These are phyloP conservation scores for Coturnix japonica DNA, from an alignment of 2,113 vertebrate species.

Conservation along the genomic window DNA sequence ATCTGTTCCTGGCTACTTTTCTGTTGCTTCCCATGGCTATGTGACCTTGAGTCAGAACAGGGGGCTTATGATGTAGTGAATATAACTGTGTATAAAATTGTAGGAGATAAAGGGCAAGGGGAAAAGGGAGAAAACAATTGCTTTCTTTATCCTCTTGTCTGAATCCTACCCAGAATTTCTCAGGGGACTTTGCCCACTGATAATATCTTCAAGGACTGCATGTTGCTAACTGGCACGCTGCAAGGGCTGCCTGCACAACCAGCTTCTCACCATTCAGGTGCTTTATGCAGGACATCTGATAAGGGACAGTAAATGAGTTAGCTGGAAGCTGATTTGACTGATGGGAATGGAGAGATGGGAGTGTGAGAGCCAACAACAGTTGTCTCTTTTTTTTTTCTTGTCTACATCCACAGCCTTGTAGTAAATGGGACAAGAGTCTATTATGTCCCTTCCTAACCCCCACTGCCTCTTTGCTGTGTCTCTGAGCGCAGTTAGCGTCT, in stretches of 20 bases:
- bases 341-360: neutral
- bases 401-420: neutral
- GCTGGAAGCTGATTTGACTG: neutral
- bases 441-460: neutral
- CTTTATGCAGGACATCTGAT: neutral
- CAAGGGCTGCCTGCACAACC: neutral
- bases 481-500: neutral
- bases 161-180: neutral
- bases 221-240: neutral
- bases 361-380: neutral
- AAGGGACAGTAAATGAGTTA: neutral
- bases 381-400: neutral
- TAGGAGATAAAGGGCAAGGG: neutral
- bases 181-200: neutral
- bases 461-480: neutral
- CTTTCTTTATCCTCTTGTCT: neutral
- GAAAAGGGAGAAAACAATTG: neutral
- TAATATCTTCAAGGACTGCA: neutral
- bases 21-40: neutral
- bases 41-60: conserved; percentile 7
- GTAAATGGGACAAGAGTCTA: neutral
- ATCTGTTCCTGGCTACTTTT: neutral
- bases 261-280: neutral
- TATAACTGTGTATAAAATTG: neutral
- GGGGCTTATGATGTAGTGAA: neutral